Evolutionary conservation across 2,113 vertebrate species (phyloP).

Genomic region (Rynchops niger): DNA sequence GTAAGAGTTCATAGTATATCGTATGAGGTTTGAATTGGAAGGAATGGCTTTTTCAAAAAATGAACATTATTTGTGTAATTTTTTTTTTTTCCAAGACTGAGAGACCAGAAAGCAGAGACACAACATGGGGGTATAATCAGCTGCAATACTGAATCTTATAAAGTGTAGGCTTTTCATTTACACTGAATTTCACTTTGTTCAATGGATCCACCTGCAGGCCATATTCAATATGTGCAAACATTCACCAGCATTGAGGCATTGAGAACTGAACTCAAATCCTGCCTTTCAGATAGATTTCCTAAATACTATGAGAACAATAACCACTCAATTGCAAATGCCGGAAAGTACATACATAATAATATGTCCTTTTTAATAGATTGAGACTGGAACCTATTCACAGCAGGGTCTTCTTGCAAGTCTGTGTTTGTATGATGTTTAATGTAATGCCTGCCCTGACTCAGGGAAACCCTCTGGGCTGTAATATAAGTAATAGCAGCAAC

Average conservation of each 20-base stretch:
- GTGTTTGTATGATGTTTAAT: background rate
- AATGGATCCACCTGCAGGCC: background rate
- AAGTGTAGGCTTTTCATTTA: background rate
- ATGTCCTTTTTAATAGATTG: background rate
- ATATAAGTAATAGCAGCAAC: background rate
- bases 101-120: background rate
- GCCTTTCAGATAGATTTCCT: background rate
- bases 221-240: background rate
- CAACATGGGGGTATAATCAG: background rate
- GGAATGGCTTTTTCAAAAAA: background rate
- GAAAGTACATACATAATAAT: background rate
- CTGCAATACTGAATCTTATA: background rate
- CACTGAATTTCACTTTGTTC: background rate
- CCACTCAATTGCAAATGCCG: background rate
- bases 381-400: background rate
- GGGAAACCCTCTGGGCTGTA: background rate
- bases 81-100: background rate
- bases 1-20: background rate
- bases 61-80: background rate
- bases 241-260: background rate
- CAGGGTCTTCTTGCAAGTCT: background rate
- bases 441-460: background rate
- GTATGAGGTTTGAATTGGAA: background rate
- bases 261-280: background rate
- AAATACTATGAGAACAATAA: background rate